Evolutionary conservation across 2,797 vertebrate genomes (phyloP).

Genomic region (Eulemur coronatus): DNA sequence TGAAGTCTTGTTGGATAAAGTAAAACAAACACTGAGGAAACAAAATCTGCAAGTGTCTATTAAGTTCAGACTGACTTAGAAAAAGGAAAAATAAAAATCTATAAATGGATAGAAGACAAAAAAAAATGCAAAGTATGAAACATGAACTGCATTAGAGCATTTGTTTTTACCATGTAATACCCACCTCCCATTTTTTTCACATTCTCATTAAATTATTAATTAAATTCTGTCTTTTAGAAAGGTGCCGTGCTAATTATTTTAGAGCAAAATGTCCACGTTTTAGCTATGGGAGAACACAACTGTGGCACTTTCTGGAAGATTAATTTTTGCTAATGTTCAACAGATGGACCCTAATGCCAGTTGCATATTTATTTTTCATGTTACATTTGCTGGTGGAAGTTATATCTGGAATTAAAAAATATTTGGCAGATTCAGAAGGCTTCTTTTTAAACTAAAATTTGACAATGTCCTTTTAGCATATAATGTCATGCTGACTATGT

Average conservation of each 20-base stretch:
- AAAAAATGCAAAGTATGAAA: neutral
- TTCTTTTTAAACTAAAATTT: slow-evolving; percentile 17
- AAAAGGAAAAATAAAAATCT: neutral
- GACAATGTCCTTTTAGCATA: slow-evolving; percentile 47
- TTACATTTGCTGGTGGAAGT: slow-evolving; percentile 4
- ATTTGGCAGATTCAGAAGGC: slow-evolving; percentile 22
- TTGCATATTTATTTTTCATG: slow-evolving; percentile 39
- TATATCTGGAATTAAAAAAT: slow-evolving; percentile 41
- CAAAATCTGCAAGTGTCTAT: neutral
- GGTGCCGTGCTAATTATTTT: neutral
- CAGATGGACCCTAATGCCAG: neutral
- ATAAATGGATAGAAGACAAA: neutral
- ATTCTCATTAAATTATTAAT: neutral
- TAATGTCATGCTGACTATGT: neutral
- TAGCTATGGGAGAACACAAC: neutral
- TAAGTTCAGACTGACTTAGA: neutral
- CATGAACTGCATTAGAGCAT: neutral
- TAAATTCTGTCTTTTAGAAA: neutral
- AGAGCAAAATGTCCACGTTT: neutral
- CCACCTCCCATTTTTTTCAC: neutral
- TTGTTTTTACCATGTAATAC: neutral
- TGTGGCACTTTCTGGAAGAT: neutral
- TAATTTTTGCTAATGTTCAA: neutral
- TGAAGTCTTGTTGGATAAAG: neutral
- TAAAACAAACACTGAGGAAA: neutral